These are phyloP conservation scores for Heterochromis multidens DNA, from an alignment of 2,113 vertebrate species.

Conservation along the genomic window DNA sequence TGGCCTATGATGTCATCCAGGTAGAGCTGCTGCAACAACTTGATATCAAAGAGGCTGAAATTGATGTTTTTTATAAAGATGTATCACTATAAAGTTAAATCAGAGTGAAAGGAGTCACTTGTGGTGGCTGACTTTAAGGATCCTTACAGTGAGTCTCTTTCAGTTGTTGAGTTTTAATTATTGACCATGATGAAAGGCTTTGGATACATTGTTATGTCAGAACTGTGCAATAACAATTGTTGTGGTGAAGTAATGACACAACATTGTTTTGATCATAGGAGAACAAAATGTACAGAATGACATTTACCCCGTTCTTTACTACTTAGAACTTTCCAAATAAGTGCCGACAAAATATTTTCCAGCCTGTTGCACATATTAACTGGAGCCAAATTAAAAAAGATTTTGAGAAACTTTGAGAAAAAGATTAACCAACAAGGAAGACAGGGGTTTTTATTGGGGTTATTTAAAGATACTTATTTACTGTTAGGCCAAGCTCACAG, in stretches of 20 bases:
- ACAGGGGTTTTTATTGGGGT: rapidly evolving
- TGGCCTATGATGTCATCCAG: slow-evolving; percentile 86
- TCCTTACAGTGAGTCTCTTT: not conserved
- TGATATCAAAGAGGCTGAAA: not conserved
- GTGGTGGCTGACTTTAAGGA: not conserved
- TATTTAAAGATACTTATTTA: rapidly evolving
- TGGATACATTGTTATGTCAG: rapidly evolving
- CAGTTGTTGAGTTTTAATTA: not conserved
- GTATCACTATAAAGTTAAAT: not conserved
- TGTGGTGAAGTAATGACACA: rapidly evolving
- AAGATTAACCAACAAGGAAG: rapidly evolving
- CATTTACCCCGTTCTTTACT: not conserved
- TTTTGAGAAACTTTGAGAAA: not conserved
- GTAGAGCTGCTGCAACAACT: slow-evolving; percentile 51
- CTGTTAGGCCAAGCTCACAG: not conserved
- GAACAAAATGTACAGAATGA: not conserved
- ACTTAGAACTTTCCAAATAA: not conserved
- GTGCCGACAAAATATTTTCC: rapidly evolving
- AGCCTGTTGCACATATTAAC: not conserved
- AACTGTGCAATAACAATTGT: not conserved
- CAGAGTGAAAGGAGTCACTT: rapidly evolving
- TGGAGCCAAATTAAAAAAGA: not conserved
- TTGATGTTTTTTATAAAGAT: not conserved
- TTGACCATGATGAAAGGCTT: not conserved
- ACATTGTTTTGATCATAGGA: rapidly evolving